phyloP scores from a whole-genome alignment of 2,797 vertebrate genomes.

The Typhlichthys eigenmanni region DNA sequence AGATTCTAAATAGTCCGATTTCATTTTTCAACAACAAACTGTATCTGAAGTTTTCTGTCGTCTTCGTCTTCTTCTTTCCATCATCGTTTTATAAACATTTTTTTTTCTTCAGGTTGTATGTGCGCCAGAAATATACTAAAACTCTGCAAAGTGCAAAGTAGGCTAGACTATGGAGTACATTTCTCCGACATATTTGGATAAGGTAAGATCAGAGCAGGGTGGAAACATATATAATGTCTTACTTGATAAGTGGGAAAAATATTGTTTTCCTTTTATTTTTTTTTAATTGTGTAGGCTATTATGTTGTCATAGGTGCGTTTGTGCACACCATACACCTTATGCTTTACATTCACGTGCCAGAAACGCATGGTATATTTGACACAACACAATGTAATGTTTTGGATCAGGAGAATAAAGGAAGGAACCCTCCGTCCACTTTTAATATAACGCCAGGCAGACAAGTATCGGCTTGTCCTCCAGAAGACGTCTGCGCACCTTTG shows the following conservation, averaged over 20 bases:
- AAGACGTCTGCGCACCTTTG: constrained; percentile 7
- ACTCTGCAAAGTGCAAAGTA: not conserved
- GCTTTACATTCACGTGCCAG: constrained; percentile 1
- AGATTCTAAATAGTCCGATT: constrained; percentile 39
- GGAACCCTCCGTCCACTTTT: constrained; percentile 11
- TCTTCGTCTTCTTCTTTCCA: not conserved
- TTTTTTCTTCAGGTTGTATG: too few relatives aligned
- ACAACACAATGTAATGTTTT: constrained; percentile 18
- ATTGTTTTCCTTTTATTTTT: too few relatives aligned
- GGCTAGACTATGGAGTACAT: constrained; percentile 58
- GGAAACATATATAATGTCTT: not conserved
- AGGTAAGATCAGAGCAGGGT: constrained; percentile 61
- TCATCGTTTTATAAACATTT: not conserved
- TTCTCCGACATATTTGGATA: constrained; percentile 57
- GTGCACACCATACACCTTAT: too few relatives aligned
- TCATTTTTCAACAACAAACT: constrained; percentile 12
- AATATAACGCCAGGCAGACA: constrained; percentile 14
- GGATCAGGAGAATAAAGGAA: constrained; percentile 45
- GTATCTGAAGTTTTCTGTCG: not conserved
- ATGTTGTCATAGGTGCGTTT: not conserved
- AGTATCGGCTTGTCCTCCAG: constrained; percentile 9
- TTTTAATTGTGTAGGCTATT: not conserved
- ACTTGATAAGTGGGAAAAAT: too few relatives aligned
- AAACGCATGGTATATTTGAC: too few relatives aligned
- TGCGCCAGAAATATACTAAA: not conserved